A percentile compares a stretch with the other conserved stretches of the same genome.
phyloP scores from a whole-genome alignment of 2,888 invertebrate species.

The Heliconius charithonia region DNA sequence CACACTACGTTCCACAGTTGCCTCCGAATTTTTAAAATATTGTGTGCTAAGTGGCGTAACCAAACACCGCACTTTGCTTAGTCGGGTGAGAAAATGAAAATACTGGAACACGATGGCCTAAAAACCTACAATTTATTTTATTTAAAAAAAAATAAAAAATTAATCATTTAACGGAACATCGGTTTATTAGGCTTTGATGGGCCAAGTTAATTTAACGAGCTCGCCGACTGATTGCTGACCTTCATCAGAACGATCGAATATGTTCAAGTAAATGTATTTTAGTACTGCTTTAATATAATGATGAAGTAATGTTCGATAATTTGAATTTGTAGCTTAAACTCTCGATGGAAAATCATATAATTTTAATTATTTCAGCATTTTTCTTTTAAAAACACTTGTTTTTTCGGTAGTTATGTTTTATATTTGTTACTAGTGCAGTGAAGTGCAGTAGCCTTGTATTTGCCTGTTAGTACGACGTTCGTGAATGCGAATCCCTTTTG shows the following conservation, averaged over 20 bases:
- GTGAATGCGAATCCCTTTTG: no score
- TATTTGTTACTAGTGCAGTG: no score
- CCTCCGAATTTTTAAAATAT: not conserved
- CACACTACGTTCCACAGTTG: not conserved
- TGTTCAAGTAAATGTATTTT: not conserved
- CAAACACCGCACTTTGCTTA: not conserved
- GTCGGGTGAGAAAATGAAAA: not conserved
- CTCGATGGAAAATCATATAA: not conserved
- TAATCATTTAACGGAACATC: constrained; percentile 36
- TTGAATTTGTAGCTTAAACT: not conserved
- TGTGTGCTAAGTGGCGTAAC: not conserved
- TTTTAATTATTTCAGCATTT: no score
- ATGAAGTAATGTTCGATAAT: not conserved
- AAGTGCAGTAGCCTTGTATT: no score
- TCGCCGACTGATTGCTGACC: not conserved
- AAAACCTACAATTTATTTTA: constrained; percentile 29
- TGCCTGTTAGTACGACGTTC: no score
- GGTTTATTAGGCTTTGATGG: constrained; percentile 46
- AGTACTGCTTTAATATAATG: not conserved
- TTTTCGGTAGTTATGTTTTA: no score
- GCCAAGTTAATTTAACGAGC: constrained; percentile 5
- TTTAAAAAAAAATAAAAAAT: constrained; percentile 32
- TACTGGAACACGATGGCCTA: not conserved
- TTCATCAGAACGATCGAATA: not conserved
- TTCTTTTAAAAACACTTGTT: no score